Evolutionary conservation across 2,888 invertebrate genomes (phyloP), one percentile per base, ranked within the genome.

Genomic region (Plagodis dolabraria): DNA sequence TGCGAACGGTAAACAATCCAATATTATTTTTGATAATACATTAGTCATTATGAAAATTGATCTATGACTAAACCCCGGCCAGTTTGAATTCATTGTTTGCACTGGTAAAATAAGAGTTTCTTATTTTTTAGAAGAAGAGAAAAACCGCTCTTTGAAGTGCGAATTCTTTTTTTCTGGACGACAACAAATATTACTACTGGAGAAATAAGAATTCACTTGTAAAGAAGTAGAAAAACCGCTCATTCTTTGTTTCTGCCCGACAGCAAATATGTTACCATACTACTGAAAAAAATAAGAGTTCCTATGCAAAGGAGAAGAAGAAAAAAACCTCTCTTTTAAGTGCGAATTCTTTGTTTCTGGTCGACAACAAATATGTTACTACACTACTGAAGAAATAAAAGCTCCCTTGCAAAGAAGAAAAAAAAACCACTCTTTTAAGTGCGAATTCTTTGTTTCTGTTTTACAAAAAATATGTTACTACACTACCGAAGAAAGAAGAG

Each of bases 281-380:
- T n/a, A 49, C 44, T 33, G 49, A 47, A 44, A 47, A 48, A 53
- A 48, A 43, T 48, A 42, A 60, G 55, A 52, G 60, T 56, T n/a
- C n/a, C n/a, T n/a, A n/a, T n/a, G n/a, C n/a, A n/a, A n/a, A n/a
- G n/a, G n/a, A n/a, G n/a, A n/a, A n/a, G n/a, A n/a, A 53, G 38
- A 44, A 53, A n/a, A 52, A 48, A 7, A n/a, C n/a, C 33, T 10
- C 9, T 46, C 40, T 58, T 53, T 57, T 53, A 36, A 50, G 56
- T 33, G 56, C 56, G 49, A 45, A 5, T 11, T 11, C 43, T 11
- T 11, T 43, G 43, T 43, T 43, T 43, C 43, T 43, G 2, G 11
- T 11, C 38, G 5, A 38, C 38, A 38, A 38, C n/a, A n/a, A n/a
- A n/a, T n/a, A n/a, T n/a, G 2, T 2, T 2, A 22, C 22, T 22